Conservation (phyloP, 2,888 invertebrate genomes). For the Eupithecia subfuscata region DNA sequence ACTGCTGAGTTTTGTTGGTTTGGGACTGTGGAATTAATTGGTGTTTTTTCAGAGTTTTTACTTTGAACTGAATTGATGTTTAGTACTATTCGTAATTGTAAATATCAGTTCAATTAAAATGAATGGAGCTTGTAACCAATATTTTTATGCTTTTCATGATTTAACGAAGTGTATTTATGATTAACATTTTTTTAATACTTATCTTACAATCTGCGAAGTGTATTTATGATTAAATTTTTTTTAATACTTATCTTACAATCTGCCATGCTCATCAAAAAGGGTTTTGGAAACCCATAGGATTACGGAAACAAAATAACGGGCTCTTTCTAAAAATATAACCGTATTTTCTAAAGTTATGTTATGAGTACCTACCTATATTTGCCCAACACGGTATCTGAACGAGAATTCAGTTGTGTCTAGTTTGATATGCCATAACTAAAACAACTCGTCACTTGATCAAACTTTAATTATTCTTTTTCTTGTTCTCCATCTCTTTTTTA, state of each 20-base stretch:
- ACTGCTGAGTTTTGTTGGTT: conserved; percentile 30
- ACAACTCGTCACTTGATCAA: not conserved
- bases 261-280: not conserved
- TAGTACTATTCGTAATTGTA: not conserved
- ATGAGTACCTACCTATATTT: no score
- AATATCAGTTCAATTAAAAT: not conserved
- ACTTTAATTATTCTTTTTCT: not conserved
- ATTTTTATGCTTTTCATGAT: not conserved
- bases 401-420: no score
- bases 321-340: not conserved
- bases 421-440: not conserved
- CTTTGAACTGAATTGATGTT: not conserved
- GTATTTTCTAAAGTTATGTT: not conserved
- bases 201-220: not conserved
- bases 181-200: not conserved
- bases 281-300: not conserved
- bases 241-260: no score
- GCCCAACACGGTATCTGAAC: no score
- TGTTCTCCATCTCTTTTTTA: conserved; percentile 55
- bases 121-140: not conserved
- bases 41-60: conserved; percentile 2
- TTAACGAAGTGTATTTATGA: not conserved
- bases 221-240: not conserved
- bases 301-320: not conserved
- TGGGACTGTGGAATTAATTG: conserved; percentile 16